Evolutionary conservation across 2,888 invertebrate genomes (phyloP).

Genomic region (Drosophila ezoana): DNA sequence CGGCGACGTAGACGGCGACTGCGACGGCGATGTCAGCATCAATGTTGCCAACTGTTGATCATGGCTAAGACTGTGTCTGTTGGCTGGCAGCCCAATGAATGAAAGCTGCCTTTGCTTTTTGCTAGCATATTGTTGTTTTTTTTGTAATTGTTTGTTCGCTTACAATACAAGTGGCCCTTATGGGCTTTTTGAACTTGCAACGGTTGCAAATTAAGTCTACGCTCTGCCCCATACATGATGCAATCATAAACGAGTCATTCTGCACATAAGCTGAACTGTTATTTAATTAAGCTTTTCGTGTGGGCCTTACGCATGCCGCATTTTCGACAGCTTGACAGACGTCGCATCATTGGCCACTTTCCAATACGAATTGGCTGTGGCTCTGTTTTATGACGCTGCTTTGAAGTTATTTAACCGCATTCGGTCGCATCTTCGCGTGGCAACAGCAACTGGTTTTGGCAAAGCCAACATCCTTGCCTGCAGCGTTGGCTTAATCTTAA

Average conservation of each 20-base stretch:
- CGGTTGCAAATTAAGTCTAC: slow-evolving; percentile 47
- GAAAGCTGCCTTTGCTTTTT: slow-evolving; percentile 54
- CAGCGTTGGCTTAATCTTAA: slow-evolving; percentile 59
- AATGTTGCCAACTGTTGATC: slow-evolving; percentile 67
- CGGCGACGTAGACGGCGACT: slow-evolving; percentile 6
- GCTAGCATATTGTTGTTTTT: slow-evolving; percentile 20
- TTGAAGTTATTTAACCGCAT: slow-evolving; percentile 48
- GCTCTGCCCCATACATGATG: slow-evolving; percentile 43
- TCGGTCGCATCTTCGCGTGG: slow-evolving; percentile 46
- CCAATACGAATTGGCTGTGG: slow-evolving; percentile 30
- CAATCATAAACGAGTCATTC: slow-evolving; percentile 58
- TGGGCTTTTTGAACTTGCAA: slow-evolving; percentile 72
- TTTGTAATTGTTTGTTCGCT: slow-evolving; percentile 14
- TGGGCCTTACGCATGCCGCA: slow-evolving; percentile 50
- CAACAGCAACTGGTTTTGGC: slow-evolving; percentile 53
- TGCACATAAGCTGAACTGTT: slow-evolving; percentile 31
- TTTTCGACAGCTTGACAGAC: slow-evolving; percentile 47
- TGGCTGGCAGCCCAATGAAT: slow-evolving; percentile 62
- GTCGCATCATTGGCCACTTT: slow-evolving; percentile 43
- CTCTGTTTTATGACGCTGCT: slow-evolving; percentile 40
- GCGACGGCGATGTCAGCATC: slow-evolving; percentile 42
- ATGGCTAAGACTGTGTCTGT: slow-evolving; percentile 28
- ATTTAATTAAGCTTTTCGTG: slow-evolving; percentile 52
- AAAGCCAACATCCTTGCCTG: slow-evolving; percentile 66
- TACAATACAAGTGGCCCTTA: slow-evolving; percentile 50